Percentiles rank a stretch among this genome's conserved stretches.
phyloP scores from a whole-genome alignment of 2,797 vertebrate genomes.

The Liasis olivaceus region DNA sequence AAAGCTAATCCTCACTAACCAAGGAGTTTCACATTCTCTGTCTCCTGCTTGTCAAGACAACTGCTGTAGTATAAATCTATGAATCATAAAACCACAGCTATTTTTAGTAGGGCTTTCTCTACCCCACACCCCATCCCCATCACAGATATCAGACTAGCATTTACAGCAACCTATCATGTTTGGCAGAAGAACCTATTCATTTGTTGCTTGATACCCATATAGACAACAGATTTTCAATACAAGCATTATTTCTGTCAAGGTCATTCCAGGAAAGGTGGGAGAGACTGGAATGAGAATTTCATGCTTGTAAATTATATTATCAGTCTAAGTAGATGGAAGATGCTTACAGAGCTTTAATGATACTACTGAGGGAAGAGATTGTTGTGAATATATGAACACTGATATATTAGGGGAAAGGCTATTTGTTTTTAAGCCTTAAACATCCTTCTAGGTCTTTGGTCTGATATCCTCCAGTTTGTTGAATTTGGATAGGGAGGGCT shows the following conservation, averaged over 20 bases:
- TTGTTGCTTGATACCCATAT: slow-evolving; percentile 2
- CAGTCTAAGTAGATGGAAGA: slow-evolving; percentile 13
- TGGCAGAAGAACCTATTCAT: slow-evolving; percentile 3
- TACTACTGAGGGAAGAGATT: background rate
- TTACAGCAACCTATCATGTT: slow-evolving; percentile 13
- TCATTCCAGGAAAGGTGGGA: background rate
- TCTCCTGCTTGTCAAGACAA: background rate
- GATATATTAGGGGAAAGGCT: background rate
- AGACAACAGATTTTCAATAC: slow-evolving; percentile 7
- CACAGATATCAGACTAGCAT: background rate
- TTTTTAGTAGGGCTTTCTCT: background rate
- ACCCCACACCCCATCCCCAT: background rate
- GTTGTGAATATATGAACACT: slow-evolving; percentile 11
- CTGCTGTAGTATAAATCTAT: background rate
- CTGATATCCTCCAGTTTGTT: background rate
- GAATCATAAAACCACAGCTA: background rate
- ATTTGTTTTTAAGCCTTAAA: background rate
- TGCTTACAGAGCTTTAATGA: background rate
- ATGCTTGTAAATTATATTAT: slow-evolving; percentile 21
- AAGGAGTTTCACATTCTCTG: background rate
- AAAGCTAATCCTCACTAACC: background rate
- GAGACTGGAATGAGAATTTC: slow-evolving; percentile 7
- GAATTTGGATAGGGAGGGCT: background rate
- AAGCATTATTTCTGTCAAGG: slow-evolving; percentile 33
- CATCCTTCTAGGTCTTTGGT: background rate